These are phyloP conservation scores for Aphelocoma californica DNA, from an alignment of 2,797 vertebrate genomes.

Conservation along the genomic window DNA sequence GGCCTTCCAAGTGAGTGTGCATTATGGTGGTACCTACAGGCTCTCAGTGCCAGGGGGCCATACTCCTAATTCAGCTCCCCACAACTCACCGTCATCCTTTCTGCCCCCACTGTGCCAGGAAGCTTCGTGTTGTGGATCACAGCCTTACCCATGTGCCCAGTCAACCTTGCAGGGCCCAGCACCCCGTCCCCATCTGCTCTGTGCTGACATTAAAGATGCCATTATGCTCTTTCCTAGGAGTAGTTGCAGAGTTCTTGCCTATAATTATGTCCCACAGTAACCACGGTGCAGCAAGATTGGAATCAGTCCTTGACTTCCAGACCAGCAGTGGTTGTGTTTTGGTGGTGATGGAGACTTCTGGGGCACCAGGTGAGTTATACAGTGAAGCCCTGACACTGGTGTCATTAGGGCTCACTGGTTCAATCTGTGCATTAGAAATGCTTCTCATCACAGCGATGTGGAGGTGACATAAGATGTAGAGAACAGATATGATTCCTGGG, in stretches of 20 bases:
- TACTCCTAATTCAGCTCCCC: background rate
- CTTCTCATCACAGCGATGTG: background rate
- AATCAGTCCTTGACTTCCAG: background rate
- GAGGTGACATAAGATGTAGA: background rate
- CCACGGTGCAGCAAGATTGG: background rate
- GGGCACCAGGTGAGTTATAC: background rate
- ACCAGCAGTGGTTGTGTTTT: background rate
- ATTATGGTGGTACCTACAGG: background rate
- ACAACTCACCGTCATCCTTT: background rate
- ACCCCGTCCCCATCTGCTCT: background rate
- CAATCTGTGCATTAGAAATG: background rate
- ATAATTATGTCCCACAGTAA: constrained; percentile 8
- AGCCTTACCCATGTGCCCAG: background rate
- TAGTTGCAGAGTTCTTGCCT: background rate
- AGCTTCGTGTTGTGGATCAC: background rate
- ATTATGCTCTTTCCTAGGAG: background rate
- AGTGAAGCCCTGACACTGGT: background rate
- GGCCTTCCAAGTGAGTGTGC: background rate
- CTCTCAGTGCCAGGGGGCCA: accelerated
- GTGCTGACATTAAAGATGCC: background rate
- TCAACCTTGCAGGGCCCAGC: background rate
- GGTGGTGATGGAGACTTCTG: background rate
- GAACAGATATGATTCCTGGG: background rate
- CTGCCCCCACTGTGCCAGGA: background rate
- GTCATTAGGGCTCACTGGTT: background rate